These are phyloP conservation scores for Pitangus sulphuratus DNA, from an alignment of 2,797 vertebrate genomes.

Conservation along the genomic window DNA sequence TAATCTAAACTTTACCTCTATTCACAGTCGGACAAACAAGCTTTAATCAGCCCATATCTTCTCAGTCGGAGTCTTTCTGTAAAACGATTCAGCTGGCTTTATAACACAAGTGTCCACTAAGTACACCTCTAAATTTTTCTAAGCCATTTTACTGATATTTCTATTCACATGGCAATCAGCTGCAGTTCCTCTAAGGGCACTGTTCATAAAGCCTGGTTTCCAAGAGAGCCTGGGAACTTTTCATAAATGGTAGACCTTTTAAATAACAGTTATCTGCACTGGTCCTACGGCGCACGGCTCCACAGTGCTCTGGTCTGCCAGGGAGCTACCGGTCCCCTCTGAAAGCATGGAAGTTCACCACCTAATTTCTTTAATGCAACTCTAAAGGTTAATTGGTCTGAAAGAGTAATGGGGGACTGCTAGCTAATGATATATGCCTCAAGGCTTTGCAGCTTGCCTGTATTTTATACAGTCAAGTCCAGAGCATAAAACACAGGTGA, in stretches of 20 bases:
- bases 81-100: constrained; percentile 53
- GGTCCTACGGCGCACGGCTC: neutral
- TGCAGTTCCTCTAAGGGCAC: constrained; percentile 36
- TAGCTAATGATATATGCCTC: constrained; percentile 66
- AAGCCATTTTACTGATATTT: constrained; percentile 55
- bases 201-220: constrained; percentile 31
- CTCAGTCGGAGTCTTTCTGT: constrained; percentile 25
- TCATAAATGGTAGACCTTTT: constrained; percentile 47
- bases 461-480: constrained; percentile 7
- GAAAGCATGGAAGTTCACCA: constrained; percentile 65
- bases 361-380: constrained; percentile 78
- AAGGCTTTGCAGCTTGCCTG: constrained; percentile 54
- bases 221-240: constrained; percentile 44
- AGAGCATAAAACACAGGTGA: constrained; percentile 15
- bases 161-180: constrained; percentile 57
- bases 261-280: constrained; percentile 58
- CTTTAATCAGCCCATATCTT: constrained; percentile 50
- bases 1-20: constrained; percentile 67
- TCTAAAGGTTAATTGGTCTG: constrained; percentile 80
- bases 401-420: constrained; percentile 64
- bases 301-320: constrained; percentile 24
- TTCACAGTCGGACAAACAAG: constrained; percentile 53
- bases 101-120: constrained; percentile 35
- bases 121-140: constrained; percentile 48
- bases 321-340: constrained; percentile 51